Base-by-base conservation (phyloP, 2,888 invertebrate species). In the Caradrina kadenii region DNA sequence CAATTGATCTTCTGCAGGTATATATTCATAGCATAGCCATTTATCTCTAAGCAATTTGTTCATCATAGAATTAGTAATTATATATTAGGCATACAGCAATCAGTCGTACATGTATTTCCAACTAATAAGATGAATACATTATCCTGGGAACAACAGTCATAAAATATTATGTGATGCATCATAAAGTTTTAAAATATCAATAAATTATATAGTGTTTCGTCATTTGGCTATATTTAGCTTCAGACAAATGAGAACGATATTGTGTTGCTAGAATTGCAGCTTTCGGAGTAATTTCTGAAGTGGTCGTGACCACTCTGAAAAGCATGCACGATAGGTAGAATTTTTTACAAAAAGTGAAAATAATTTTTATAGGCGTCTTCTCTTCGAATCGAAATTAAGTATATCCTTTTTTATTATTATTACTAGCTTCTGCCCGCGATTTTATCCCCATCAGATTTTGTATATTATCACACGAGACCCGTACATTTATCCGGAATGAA, bases 21-120 rank as follows among this genome's bases (percentile, higher is more conserved):
- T 63, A 39, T 63, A 61, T 49, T 21, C 5, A 60, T 35, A 17
- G 3, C 45, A 45, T 17, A 48, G 2, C 26, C 45, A 79, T 26
- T 52, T 48, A 69, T 69, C 53, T 19, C 13, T 42, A 11, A 31
- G 35, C 69, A 77, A 74, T 65, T 79, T 74, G 69, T 66, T 54
- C 22, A 56, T 45, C 19, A 55, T 48, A 54, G 26, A 74, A 26
- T 26, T 26, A 17, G 42, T 74, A 52, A 79, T 65, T 53, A 66
- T 45, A 52, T 53, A 7, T 31, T 8, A 48, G 31, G 31, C 48
- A 11, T 55, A 11, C 39, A 39, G 39, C 45, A 3, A 17, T 17
- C 17, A 21, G 62, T 72, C 39, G 48, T 19, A 63, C 39, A 52
- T 22, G 52, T 17, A 63, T 22, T 1, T 17, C 8, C n/a, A 45